These are phyloP conservation scores for Prinia subflava DNA, from an alignment of 2,113 vertebrate genomes.

Conservation along the genomic window DNA sequence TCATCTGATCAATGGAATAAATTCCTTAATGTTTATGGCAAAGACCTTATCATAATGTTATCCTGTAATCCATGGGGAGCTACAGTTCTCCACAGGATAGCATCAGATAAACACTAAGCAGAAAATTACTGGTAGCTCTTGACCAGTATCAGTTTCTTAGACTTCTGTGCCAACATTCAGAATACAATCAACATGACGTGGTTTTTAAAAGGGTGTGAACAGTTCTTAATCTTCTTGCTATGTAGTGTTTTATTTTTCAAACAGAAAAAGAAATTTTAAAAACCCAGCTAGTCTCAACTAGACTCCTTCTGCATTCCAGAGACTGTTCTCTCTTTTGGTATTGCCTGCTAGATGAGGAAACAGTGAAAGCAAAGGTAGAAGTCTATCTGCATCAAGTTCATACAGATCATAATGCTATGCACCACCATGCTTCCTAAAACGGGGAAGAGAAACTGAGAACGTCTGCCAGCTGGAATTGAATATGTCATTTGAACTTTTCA, in stretches of 20 bases:
- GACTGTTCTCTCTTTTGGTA: background rate
- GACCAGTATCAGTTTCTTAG: background rate
- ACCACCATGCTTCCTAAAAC: background rate
- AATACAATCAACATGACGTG: background rate
- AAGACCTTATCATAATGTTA: background rate
- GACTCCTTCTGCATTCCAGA: background rate
- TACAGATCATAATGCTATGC: background rate
- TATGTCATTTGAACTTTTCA: background rate
- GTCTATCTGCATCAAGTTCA: background rate
- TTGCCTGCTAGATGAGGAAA: background rate
- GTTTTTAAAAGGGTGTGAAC: background rate
- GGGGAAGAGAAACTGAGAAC: background rate
- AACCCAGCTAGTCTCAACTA: background rate
- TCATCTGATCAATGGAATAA: background rate
- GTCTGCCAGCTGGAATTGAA: background rate
- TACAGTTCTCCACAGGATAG: background rate
- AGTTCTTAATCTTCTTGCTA: background rate
- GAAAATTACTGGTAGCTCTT: background rate
- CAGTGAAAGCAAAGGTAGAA: background rate
- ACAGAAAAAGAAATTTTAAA: background rate
- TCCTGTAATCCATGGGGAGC: background rate
- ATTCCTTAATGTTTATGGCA: background rate
- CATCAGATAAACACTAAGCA: background rate
- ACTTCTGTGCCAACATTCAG: background rate
- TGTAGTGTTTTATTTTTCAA: background rate